Conservation (phyloP, 2,797 vertebrate species). For the Saguinus oedipus region DNA sequence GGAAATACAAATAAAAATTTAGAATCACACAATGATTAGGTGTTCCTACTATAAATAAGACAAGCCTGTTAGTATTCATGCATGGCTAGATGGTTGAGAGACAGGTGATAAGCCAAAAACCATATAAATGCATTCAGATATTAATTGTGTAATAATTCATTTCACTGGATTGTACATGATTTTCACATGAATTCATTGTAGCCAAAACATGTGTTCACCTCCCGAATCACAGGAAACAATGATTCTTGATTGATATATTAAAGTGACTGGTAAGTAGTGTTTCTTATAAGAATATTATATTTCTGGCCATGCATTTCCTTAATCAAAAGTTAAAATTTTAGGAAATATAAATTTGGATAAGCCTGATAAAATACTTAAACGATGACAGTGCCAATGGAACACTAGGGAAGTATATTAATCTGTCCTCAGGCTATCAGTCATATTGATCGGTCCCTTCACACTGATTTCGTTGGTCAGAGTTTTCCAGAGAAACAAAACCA, state of each 20-base stretch:
- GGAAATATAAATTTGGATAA: not conserved
- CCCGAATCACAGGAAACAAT: not conserved
- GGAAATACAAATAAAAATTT: not conserved
- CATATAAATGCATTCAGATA: not conserved
- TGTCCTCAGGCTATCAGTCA: not conserved
- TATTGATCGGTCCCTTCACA: accelerated
- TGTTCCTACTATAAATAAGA: not conserved
- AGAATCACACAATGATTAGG: not conserved
- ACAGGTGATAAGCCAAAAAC: accelerated
- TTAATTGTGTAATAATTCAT: not conserved
- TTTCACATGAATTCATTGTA: not conserved
- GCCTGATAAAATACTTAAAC: not conserved
- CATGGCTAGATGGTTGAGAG: not conserved
- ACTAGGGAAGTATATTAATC: not conserved
- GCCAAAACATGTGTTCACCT: not conserved
- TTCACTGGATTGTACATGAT: not conserved
- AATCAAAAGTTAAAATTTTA: not conserved
- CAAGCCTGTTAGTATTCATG: accelerated
- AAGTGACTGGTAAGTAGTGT: not conserved
- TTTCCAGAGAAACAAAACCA: not conserved
- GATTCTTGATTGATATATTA: not conserved
- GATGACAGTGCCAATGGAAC: not conserved
- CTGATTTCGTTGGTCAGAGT: not conserved
- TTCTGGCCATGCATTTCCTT: not conserved
- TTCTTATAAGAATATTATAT: not conserved